Percentiles rank a stretch among this genome's conserved stretches.
phyloP scores from a whole-genome alignment of 2,888 invertebrate species.

The Melinaea marsaeus region DNA sequence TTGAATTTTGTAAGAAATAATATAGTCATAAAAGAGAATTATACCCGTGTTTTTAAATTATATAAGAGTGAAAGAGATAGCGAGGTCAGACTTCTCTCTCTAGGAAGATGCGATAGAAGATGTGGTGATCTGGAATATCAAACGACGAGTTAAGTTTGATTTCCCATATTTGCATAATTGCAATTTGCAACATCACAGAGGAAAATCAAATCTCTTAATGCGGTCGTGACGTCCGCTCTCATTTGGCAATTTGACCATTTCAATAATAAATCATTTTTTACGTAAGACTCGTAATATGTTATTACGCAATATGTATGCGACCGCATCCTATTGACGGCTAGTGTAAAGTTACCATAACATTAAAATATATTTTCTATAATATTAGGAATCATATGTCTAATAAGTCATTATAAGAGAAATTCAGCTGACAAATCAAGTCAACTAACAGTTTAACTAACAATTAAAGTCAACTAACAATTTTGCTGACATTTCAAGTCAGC shows the following conservation, averaged over 20 bases:
- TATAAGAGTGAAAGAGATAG: too few relatives aligned
- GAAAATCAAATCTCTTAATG: slow-evolving; percentile 1
- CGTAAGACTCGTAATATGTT: neutral
- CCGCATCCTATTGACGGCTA: neutral
- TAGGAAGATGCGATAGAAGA: too few relatives aligned
- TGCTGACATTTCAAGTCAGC: too few relatives aligned
- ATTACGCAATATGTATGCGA: neutral
- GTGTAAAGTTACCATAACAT: neutral
- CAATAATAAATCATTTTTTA: neutral
- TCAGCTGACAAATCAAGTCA: too few relatives aligned
- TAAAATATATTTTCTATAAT: neutral
- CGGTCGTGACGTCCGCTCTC: slow-evolving; percentile 45
- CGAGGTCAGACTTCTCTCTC: too few relatives aligned
- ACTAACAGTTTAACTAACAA: too few relatives aligned
- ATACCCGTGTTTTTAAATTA: too few relatives aligned
- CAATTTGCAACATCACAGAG: neutral
- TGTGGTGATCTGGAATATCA: too few relatives aligned
- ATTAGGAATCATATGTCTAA: too few relatives aligned
- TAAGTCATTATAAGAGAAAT: too few relatives aligned
- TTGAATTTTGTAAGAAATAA: neutral
- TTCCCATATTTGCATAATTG: neutral
- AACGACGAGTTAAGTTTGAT: too few relatives aligned
- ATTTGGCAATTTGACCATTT: slow-evolving; percentile 25
- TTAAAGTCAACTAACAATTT: too few relatives aligned
- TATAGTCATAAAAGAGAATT: neutral